These are phyloP conservation scores for Teleiodes luculella DNA, from an alignment of 2,888 invertebrate species.

Conservation along the genomic window DNA sequence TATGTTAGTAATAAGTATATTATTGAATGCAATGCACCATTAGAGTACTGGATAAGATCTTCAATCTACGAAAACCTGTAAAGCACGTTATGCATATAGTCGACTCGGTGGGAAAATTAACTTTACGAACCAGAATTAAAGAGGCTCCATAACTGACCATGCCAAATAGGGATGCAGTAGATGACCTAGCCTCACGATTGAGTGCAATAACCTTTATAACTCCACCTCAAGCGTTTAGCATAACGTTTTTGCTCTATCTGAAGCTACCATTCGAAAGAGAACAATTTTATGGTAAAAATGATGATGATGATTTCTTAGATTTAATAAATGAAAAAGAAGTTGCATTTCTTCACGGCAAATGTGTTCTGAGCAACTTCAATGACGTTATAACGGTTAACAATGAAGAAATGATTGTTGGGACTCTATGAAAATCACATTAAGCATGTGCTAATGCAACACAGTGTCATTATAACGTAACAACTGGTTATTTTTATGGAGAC, in stretches of 20 bases:
- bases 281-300: background rate
- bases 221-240: background rate
- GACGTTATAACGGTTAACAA: background rate
- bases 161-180: constrained; percentile 13
- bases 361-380: too few relatives aligned
- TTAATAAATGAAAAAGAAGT: too few relatives aligned
- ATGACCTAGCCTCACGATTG: constrained; percentile 6
- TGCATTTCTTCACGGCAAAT: too few relatives aligned
- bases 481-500: constrained; percentile 5
- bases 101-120: background rate
- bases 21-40: too few relatives aligned
- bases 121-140: background rate
- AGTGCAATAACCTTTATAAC: constrained; percentile 13
- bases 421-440: background rate
- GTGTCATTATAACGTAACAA: background rate
- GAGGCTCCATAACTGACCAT: constrained; percentile 12
- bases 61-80: background rate
- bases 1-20: too few relatives aligned
- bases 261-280: background rate
- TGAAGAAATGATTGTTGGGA: background rate
- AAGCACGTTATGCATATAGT: background rate
- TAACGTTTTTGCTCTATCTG: background rate
- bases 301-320: too few relatives aligned
- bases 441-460: background rate
- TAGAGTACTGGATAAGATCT: too few relatives aligned